These are phyloP conservation scores for Mycetomoellerius zeteki DNA, from an alignment of 1,140 invertebrate species.

Conservation along the genomic window DNA sequence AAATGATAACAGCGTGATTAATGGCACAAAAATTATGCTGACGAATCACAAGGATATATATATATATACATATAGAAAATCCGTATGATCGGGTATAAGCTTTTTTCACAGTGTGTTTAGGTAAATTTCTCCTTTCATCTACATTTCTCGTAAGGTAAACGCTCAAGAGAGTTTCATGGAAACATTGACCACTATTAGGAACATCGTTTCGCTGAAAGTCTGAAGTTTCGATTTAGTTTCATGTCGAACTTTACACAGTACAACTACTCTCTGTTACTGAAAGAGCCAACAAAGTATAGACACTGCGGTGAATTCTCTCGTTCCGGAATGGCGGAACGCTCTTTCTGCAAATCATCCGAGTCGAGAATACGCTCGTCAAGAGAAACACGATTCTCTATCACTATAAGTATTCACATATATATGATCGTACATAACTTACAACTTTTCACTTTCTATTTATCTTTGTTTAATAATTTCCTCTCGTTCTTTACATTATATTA, in stretches of 20 bases:
- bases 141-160: not conserved
- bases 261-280: not conserved
- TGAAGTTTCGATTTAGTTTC: not conserved
- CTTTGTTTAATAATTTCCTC: not conserved
- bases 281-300: not conserved
- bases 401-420: constrained; percentile 7
- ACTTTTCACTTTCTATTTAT: constrained; percentile 11
- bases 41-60: not conserved
- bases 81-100: not conserved
- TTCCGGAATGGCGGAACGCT: constrained; percentile 26
- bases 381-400: constrained; percentile 27
- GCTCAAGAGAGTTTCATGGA: not conserved
- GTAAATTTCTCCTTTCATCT: not conserved
- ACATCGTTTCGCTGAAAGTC: not conserved
- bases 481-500: not conserved
- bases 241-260: not conserved
- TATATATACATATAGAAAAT: not conserved
- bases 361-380: constrained; percentile 38
- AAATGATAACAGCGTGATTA: not conserved
- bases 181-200: not conserved
- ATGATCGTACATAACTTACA: not conserved
- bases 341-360: constrained; percentile 55
- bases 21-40: not conserved
- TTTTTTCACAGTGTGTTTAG: not conserved
- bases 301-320: not conserved